Base-by-base conservation (phyloP, 2,888 invertebrate genomes). In the Volucella inflata region DNA sequence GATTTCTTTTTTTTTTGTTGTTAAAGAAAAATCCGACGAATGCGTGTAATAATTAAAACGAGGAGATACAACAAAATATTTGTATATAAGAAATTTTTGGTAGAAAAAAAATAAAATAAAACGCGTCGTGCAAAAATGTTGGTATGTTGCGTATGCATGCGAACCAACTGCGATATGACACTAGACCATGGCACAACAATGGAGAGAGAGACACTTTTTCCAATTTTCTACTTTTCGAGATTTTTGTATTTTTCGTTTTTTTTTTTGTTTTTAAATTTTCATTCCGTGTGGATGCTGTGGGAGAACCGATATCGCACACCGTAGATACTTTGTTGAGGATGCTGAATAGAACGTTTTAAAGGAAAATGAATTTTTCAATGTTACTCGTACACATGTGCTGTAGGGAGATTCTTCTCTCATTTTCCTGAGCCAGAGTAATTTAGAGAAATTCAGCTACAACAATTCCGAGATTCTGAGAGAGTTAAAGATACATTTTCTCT, bases 121-220 rank as follows among this genome's bases (percentile, higher is more conserved):
- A 89, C 90, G 89, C 90, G 90, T 89, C 90, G 90, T 90, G 90
- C 89, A 88, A 91, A 91, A 90, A 89, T 89, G 89, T 89, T 90
- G 90, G 90, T 90, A 90, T 90, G 90, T 90, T 89, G 90, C 91
- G 91, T 91, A 90, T 90, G 90, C 90, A 91, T 91, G 91, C 91
- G 90, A 90, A 89, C 91, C 91, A 91, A 91, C 91, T 91, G 91
- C 88, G 88, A 88, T 88, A 88, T 87, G 88, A 88, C 88, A 89
- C 89, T 88, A 88, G 87, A 88, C 87, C 87, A 87, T 87, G 88
- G 87, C 83, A 87, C 87, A 88, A 87, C 87, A 87, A 87, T 88
- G 87, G 88, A 88, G 87, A 85, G 87, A 87, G 87, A 87, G 87
- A 88, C 84, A 50, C 71, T 72, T 87, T 78, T 87, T 87, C 30